A percentile compares a stretch with the other conserved stretches of the same genome.
Evolutionary conservation across 2,888 invertebrate genomes (phyloP).

Genomic region (Drosophila mulleri): DNA sequence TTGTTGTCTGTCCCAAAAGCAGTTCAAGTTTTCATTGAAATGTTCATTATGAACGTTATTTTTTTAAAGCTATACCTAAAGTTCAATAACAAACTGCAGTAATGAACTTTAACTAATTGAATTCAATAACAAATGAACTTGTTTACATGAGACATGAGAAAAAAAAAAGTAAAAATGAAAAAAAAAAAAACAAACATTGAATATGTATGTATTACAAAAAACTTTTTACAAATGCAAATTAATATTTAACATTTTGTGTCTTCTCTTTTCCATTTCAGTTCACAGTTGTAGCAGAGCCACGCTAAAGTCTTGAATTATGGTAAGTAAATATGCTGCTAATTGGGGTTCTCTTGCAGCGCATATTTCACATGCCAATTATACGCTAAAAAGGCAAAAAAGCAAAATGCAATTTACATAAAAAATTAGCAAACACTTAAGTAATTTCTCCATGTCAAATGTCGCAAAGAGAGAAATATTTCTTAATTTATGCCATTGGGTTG

Average conservation of each 20-base stretch:
- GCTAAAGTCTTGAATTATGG: slow-evolving; percentile 65
- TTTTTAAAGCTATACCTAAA: slow-evolving; percentile 29
- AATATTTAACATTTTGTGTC: slow-evolving; percentile 13
- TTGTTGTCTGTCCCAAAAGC: slow-evolving; percentile 27
- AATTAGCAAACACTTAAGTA: slow-evolving; percentile 66
- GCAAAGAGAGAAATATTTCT: slow-evolving; percentile 68
- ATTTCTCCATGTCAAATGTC: slow-evolving; percentile 65
- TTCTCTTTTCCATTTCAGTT: slow-evolving; percentile 50
- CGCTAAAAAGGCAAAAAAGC: neutral
- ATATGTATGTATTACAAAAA: slow-evolving; percentile 7
- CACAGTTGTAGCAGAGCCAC: slow-evolving; percentile 36
- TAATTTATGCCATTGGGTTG: slow-evolving; percentile 66
- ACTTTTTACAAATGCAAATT: slow-evolving; percentile 19
- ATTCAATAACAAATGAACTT: slow-evolving; percentile 30
- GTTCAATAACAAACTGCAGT: slow-evolving; percentile 63
- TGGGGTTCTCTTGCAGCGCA: slow-evolving; percentile 37
- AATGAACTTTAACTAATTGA: slow-evolving; percentile 37
- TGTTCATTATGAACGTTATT: neutral
- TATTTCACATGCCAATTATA: slow-evolving; percentile 47
- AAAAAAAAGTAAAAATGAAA: neutral
- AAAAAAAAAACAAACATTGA: neutral
- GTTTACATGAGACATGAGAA: neutral
- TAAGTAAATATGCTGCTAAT: slow-evolving; percentile 67
- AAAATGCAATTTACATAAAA: slow-evolving; percentile 61
- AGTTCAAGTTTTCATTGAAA: slow-evolving; percentile 50